Conservation (phyloP, 2,113 vertebrate genomes). For the Tretioscincus oriximinensis region DNA sequence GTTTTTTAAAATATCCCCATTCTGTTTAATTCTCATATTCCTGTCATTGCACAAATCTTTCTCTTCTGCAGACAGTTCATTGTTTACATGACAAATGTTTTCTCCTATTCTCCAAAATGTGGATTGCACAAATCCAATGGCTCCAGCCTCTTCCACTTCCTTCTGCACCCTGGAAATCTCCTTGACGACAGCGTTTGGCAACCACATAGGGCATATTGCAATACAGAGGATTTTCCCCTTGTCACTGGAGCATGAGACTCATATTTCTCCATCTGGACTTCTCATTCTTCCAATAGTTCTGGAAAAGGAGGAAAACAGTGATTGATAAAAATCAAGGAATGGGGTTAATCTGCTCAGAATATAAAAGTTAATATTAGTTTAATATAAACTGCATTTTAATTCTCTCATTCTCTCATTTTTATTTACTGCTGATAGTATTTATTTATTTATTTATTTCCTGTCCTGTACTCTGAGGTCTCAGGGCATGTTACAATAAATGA, state of each 20-base stretch:
- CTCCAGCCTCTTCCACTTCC: conserved; percentile 69
- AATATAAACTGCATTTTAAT: too few relatives aligned
- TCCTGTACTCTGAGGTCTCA: too few relatives aligned
- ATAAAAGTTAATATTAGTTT: background rate
- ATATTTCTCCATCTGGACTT: conserved; percentile 69
- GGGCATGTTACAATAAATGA: too few relatives aligned
- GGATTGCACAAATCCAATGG: conserved; percentile 65
- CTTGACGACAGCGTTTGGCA: conserved; percentile 67
- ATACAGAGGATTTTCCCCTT: conserved; percentile 62
- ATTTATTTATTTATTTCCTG: background rate
- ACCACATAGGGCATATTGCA: conserved; percentile 72
- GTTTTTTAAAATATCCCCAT: conserved; percentile 43
- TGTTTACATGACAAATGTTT: conserved; percentile 62
- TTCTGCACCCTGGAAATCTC: conserved; percentile 67
- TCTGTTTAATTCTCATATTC: conserved; percentile 50
- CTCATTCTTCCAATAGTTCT: conserved; percentile 70
- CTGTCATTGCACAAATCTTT: conserved; percentile 37
- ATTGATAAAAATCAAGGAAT: conserved; percentile 46
- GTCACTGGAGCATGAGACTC: conserved; percentile 64
- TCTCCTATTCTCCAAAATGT: conserved; percentile 62
- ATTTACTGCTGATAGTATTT: background rate
- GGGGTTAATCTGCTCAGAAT: background rate
- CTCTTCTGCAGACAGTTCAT: conserved; percentile 43
- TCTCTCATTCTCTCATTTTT: background rate
- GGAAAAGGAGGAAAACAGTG: conserved; percentile 42